A percentile compares a stretch with the other conserved stretches of the same genome.
Conservation (phyloP, 2,113 vertebrate genomes). For the Regulus satrapa region DNA sequence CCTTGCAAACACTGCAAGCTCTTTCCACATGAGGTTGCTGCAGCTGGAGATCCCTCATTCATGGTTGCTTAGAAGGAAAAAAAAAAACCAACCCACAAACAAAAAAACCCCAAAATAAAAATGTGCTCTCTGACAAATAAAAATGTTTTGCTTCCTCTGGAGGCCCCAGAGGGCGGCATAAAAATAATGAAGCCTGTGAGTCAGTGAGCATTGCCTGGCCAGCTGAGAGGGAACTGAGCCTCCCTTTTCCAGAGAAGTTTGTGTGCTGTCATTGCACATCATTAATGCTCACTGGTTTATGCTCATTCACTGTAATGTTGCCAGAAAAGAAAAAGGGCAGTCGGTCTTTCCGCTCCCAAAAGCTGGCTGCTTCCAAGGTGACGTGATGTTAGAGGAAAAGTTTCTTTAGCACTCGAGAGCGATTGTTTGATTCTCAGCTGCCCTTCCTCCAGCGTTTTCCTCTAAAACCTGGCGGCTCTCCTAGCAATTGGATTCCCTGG, state of each 20-base stretch:
- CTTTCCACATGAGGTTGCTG: not conserved
- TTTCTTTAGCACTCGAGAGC: not conserved
- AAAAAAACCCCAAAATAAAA: not conserved
- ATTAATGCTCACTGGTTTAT: not conserved
- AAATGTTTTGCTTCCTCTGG: slow-evolving; percentile 52
- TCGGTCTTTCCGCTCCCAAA: not conserved
- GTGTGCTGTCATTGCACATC: slow-evolving; percentile 52
- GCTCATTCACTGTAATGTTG: slow-evolving; percentile 27
- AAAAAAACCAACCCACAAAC: too few species aligned
- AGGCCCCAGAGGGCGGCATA: slow-evolving; percentile 40
- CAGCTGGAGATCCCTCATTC: slow-evolving; percentile 43
- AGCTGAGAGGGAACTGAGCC: slow-evolving; percentile 23
- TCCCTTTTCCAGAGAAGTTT: slow-evolving; percentile 22
- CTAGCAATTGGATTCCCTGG: not conserved
- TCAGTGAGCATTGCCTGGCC: slow-evolving; percentile 20
- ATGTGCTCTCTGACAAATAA: slow-evolving; percentile 40
- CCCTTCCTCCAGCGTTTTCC: slow-evolving; percentile 27
- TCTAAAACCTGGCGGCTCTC: not conserved
- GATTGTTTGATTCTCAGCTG: slow-evolving; percentile 20
- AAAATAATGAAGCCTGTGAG: slow-evolving; percentile 36
- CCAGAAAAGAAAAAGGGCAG: slow-evolving; percentile 29
- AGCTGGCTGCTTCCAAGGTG: not conserved
- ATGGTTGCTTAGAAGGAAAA: not conserved
- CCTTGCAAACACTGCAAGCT: not conserved
- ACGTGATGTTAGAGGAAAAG: not conserved